A percentile compares a stretch with the other conserved stretches of the same genome.
Evolutionary conservation across 2,113 vertebrate genomes (phyloP).

Genomic region (Tiliqua scincoides): DNA sequence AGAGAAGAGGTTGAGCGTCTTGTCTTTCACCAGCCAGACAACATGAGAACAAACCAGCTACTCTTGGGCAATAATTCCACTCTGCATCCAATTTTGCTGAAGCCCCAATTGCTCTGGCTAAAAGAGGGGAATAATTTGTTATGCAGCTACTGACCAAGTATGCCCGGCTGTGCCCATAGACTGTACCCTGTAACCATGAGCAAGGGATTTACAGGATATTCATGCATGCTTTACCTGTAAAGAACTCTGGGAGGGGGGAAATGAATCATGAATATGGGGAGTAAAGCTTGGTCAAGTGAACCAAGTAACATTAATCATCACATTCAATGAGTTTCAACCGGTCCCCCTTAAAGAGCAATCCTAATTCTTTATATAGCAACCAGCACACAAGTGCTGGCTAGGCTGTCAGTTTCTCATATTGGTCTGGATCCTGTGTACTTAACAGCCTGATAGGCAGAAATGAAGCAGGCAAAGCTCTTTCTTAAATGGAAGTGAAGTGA

Average conservation of each 20-base stretch:
- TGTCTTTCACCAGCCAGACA: background rate
- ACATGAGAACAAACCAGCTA: background rate
- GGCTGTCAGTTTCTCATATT: background rate
- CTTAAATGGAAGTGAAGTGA: background rate
- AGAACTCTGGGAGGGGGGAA: too few relatives aligned
- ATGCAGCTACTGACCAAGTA: background rate
- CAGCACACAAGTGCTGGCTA: background rate
- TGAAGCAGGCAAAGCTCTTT: background rate
- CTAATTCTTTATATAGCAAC: background rate
- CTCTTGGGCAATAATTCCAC: background rate
- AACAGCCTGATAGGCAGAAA: background rate
- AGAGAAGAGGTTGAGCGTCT: background rate
- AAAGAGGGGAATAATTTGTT: background rate
- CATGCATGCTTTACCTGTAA: background rate
- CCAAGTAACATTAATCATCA: background rate
- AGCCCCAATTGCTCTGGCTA: background rate
- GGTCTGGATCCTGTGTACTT: background rate
- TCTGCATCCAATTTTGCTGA: background rate
- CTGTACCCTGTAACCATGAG: too few relatives aligned
- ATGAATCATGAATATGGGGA: background rate
- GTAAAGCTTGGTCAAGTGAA: constrained; percentile 25
- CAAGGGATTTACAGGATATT: too few relatives aligned
- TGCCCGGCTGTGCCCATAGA: too few relatives aligned
- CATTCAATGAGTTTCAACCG: background rate
- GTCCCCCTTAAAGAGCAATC: background rate